Conservation (phyloP, 2,113 vertebrate species). For the Muscicapa adusta region DNA sequence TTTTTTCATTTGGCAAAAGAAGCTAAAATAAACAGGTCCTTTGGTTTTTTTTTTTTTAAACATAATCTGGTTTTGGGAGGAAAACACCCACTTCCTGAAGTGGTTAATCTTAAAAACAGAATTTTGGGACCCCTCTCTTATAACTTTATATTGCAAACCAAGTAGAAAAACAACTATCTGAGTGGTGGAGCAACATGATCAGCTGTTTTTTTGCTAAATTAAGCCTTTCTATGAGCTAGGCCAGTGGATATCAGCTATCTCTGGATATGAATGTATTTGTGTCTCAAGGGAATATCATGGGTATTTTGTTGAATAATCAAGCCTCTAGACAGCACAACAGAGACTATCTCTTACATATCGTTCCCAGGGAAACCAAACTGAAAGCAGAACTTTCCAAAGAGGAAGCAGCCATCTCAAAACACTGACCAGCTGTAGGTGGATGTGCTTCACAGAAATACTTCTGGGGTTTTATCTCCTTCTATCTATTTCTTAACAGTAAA, state of each 20-base stretch:
- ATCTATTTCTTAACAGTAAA: background rate
- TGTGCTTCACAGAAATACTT: background rate
- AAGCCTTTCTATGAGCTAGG: background rate
- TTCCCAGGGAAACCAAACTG: slow-evolving; percentile 48
- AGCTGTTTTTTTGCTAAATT: background rate
- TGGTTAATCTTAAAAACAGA: slow-evolving; percentile 40
- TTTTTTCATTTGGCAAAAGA: slow-evolving; percentile 32
- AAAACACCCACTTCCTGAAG: slow-evolving; percentile 23
- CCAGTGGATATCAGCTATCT: slow-evolving; percentile 38
- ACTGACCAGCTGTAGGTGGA: slow-evolving; percentile 14
- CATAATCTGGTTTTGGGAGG: background rate
- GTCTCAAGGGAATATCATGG: background rate
- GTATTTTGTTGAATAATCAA: slow-evolving; percentile 38
- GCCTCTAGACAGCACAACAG: slow-evolving; percentile 10
- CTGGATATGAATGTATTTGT: background rate
- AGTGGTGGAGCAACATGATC: background rate
- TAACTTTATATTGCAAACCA: background rate
- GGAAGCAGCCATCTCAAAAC: background rate
- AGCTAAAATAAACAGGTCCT: slow-evolving; percentile 14
- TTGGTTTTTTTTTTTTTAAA: background rate
- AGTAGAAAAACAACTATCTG: slow-evolving; percentile 19
- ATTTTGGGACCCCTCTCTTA: background rate
- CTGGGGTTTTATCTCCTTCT: background rate
- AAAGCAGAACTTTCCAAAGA: slow-evolving; percentile 50
- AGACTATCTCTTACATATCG: background rate